Conservation (phyloP, 2,113 vertebrate species). For the Epinephelus moara region DNA sequence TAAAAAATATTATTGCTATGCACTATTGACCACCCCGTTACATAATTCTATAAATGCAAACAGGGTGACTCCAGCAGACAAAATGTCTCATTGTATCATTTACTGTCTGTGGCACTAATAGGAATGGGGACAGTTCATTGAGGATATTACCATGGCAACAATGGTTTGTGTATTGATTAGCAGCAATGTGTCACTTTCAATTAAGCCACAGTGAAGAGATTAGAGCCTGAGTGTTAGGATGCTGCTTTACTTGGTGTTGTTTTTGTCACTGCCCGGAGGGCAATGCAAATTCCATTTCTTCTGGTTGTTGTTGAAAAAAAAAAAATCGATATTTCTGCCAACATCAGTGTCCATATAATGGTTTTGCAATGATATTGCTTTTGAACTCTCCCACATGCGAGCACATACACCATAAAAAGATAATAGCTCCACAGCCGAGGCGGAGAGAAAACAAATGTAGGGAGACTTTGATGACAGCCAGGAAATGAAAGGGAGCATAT, state of each 20-base stretch:
- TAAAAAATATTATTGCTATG: conserved; percentile 10
- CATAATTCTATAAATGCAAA: conserved; percentile 30
- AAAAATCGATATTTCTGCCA: conserved; percentile 40
- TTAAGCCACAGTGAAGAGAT: conserved; percentile 50
- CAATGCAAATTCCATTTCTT: conserved; percentile 11
- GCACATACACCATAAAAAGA: conserved; percentile 21
- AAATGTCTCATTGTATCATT: conserved; percentile 9
- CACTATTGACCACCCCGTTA: conserved; percentile 32
- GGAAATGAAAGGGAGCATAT: conserved; percentile 51
- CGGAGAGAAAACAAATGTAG: conserved; percentile 22
- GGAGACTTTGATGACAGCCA: conserved; percentile 42
- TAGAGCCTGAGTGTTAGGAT: conserved; percentile 13
- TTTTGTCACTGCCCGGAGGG: conserved; percentile 4
- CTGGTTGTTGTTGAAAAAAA: conserved; percentile 12
- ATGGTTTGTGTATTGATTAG: conserved; percentile 59
- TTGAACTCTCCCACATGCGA: conserved; percentile 1
- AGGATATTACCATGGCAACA: conserved; percentile 45
- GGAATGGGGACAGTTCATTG: conserved; percentile 23
- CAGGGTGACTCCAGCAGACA: conserved; percentile 4
- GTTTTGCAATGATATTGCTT: conserved; percentile 28
- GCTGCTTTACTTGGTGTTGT: conserved; percentile 16
- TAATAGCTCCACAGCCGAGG: conserved; percentile 28
- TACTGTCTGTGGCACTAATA: conserved; percentile 3
- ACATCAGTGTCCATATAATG: conserved; percentile 29
- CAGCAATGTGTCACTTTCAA: conserved; percentile 45